Conservation (phyloP, 2,888 invertebrate genomes). For the Lysandra coridon region DNA sequence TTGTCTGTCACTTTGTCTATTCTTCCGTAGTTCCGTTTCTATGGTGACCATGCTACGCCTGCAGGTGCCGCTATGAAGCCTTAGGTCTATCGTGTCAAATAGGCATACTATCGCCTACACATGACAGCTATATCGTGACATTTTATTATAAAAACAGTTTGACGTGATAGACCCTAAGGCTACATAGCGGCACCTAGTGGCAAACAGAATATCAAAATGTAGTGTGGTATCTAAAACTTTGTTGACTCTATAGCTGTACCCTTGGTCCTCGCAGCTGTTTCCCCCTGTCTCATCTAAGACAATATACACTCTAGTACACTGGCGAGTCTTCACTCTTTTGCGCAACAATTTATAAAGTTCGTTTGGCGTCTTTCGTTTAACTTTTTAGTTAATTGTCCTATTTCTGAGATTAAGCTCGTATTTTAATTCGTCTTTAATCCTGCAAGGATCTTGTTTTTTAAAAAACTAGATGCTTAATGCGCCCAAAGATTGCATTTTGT, state of each 20-base stretch:
- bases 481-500: too few relatives aligned
- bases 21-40: too few relatives aligned
- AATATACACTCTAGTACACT: constrained; percentile 5
- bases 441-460: background rate
- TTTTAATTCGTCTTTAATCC: background rate
- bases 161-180: too few relatives aligned
- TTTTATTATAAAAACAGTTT: too few relatives aligned
- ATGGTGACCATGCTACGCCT: too few relatives aligned
- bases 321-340: constrained; percentile 4
- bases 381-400: background rate
- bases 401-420: background rate
- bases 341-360: background rate
- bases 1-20: too few relatives aligned
- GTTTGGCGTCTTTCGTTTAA: background rate
- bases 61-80: too few relatives aligned
- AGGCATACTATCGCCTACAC: too few relatives aligned
- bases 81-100: too few relatives aligned
- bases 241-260: background rate
- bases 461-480: too few relatives aligned
- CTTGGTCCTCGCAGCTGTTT: background rate
- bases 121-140: too few relatives aligned
- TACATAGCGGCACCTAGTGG: too few relatives aligned
- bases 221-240: background rate
- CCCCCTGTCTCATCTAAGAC: constrained; percentile 31
- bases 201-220: background rate